Conservation (phyloP, 2,888 invertebrate species). For the Athrips mouffetella region DNA sequence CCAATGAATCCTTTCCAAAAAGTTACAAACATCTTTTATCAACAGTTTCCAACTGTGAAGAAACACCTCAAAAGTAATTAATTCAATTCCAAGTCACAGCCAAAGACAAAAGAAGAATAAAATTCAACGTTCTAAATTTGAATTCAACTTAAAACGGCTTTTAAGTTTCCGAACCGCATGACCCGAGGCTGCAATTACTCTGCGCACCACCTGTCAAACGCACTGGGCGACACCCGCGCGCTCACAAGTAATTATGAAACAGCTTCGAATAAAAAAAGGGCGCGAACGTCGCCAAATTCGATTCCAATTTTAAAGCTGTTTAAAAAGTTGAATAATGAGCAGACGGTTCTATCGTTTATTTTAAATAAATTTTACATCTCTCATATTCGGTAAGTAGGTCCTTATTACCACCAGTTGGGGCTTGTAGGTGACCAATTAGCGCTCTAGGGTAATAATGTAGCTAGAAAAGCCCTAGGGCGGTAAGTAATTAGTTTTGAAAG, state of each 20-base stretch:
- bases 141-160: constrained; percentile 22
- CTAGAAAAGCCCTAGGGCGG: no score
- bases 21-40: not conserved
- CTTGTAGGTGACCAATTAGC: no score
- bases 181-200: constrained; percentile 44
- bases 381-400: no score
- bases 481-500: no score
- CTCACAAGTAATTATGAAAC: constrained; percentile 44
- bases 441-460: no score
- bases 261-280: constrained; percentile 28
- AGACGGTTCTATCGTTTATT: constrained; percentile 14
- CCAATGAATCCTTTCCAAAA: no score
- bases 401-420: no score
- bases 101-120: not conserved
- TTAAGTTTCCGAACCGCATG: constrained; percentile 30
- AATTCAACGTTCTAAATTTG: constrained; percentile 13
- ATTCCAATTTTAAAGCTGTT: constrained; percentile 30
- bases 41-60: no score
- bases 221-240: constrained; percentile 37
- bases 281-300: constrained; percentile 29
- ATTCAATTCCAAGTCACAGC: not conserved
- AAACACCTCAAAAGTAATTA: not conserved
- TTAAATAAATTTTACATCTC: not conserved
- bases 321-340: constrained; percentile 20
- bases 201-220: constrained; percentile 46